phyloP scores from a whole-genome alignment of 2,888 invertebrate species.

The Drosophila glabriapex region DNA sequence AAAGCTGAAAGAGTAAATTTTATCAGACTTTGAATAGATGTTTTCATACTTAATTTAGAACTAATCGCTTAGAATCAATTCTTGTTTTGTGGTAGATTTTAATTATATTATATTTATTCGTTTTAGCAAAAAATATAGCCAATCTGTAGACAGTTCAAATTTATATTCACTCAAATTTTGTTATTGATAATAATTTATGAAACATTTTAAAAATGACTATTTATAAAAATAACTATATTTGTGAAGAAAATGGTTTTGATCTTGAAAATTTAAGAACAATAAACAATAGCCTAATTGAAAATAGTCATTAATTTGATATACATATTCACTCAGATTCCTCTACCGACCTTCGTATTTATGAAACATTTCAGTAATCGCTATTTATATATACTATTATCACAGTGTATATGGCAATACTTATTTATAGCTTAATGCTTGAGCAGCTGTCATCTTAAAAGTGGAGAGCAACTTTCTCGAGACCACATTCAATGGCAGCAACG shows the following conservation, averaged over 20 bases:
- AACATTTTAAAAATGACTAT: background rate
- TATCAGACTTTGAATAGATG: background rate
- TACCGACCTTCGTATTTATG: background rate
- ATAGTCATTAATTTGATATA: background rate
- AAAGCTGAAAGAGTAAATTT: background rate
- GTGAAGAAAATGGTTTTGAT: background rate
- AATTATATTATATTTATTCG: background rate
- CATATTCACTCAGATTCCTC: background rate
- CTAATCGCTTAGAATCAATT: background rate
- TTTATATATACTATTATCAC: background rate
- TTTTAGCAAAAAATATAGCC: background rate
- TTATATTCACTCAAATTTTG: accelerated
- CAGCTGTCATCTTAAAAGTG: constrained; percentile 1
- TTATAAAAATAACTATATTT: background rate
- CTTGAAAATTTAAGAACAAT: background rate
- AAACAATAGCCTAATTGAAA: background rate
- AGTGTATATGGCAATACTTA: background rate
- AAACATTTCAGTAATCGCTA: background rate
- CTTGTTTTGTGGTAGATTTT: background rate
- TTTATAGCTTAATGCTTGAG: background rate
- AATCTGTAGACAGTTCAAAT: background rate
- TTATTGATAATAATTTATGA: background rate
- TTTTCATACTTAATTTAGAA: background rate
- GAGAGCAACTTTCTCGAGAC: background rate
- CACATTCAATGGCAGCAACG: constrained; percentile 3